Percentiles rank a stretch among this genome's conserved stretches.
Evolutionary conservation across 2,113 vertebrate species (phyloP).

Genomic region (Dasyprocta punctata): DNA sequence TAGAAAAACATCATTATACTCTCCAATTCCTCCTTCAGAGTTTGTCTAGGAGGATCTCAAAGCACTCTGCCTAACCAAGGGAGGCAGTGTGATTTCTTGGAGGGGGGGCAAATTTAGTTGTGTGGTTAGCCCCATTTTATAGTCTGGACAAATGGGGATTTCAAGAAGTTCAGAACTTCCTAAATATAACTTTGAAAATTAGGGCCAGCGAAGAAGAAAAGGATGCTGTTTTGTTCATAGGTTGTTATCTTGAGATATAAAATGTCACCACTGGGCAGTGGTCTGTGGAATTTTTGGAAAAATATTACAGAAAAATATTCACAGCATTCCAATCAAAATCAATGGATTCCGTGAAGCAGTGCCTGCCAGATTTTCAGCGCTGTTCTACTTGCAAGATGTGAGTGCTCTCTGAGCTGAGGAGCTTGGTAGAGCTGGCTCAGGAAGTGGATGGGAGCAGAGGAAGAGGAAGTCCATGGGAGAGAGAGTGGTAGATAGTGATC

Average conservation of each 20-base stretch:
- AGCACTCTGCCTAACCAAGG: constrained; percentile 15
- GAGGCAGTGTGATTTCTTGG: background rate
- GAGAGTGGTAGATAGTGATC: background rate
- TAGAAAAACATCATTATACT: constrained; percentile 77
- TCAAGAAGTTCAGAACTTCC: background rate
- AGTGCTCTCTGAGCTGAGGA: constrained; percentile 66
- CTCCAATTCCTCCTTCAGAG: constrained; percentile 63
- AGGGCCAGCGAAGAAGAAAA: background rate
- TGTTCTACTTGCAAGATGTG: constrained; percentile 46
- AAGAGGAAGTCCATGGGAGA: background rate
- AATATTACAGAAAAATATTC: background rate
- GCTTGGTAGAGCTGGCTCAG: background rate
- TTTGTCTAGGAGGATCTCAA: constrained; percentile 68
- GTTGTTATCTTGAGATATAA: background rate
- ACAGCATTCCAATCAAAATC: background rate
- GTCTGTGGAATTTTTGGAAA: background rate
- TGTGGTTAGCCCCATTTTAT: constrained; percentile 11
- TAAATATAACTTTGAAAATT: background rate
- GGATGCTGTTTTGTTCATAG: background rate
- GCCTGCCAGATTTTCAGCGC: constrained; percentile 68
- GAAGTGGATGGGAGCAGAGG: background rate
- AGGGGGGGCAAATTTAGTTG: background rate
- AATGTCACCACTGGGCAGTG: background rate
- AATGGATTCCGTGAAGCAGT: background rate
- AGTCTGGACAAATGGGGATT: constrained; percentile 35